Base-by-base conservation (phyloP, 2,113 vertebrate species). In the Colistium nudipinnis region DNA sequence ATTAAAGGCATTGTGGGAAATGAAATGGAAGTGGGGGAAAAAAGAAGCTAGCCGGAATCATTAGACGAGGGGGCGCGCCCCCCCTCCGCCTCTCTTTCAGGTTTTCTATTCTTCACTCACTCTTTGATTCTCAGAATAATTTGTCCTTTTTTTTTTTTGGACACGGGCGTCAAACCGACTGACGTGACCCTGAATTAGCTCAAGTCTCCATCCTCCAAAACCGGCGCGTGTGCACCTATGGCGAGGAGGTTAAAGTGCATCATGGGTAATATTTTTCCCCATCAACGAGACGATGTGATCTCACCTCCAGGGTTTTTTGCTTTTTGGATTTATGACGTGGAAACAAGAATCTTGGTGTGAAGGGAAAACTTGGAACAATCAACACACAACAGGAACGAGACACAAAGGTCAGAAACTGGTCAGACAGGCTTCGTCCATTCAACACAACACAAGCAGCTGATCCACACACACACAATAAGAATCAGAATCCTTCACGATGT, bases 151-250 rank as follows among this genome's bases (percentile, higher is more conserved):
- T n/a, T n/a, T n/a, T 74, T 69, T 44, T 48, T 16, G 10, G 20
- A 71, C 63, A 33, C 57, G 24, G 52, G 69, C 38, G 70, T 56
- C 72, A 16, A 12, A 7, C 68, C 64, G 83, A 87, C 74, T 79
- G 87, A 83, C 77, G 48, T 69, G 79, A 81, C 77, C 85, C 83
- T 68, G 81, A 87, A 87, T 87, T 89, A 86, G 70, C 78, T 3
- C 51, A 54, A 56, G 62, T 27, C 70, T 81, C 70, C 1, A 81
- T 80, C 83, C 83, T 78, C 64, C 19, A 44, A 53, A 78, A 62
- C 20, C 8, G 31, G 13, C 19, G 44, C 22, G 78, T 60, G 61
- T 20, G 39, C 16, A 43, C 7, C 24, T 4, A 3, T 13, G 10
- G 9, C 4, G 19, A 20, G 73, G 66, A 80, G 62, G 75, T 62